Conservation (phyloP, 2,888 invertebrate genomes). For the Agrotis ipsilon region DNA sequence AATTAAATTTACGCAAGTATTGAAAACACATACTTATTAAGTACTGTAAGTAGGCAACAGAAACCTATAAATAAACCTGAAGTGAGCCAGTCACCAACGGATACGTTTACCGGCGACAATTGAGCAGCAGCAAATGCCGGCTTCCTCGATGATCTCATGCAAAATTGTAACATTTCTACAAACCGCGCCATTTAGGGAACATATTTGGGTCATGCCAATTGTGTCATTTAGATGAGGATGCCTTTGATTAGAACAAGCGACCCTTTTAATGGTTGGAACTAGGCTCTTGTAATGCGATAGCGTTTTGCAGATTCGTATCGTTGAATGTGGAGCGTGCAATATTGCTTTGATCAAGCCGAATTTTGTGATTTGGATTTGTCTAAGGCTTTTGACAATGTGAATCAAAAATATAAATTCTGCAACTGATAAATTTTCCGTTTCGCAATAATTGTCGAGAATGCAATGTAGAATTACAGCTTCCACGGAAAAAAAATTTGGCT, state of each 20-base stretch:
- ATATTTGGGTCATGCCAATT: conserved; percentile 77
- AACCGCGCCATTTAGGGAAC: conserved; percentile 67
- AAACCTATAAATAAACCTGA: conserved; percentile 51
- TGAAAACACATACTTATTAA: conserved; percentile 28
- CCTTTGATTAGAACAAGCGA: conserved; percentile 61
- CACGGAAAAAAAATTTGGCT: background rate
- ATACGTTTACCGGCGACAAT: conserved; percentile 71
- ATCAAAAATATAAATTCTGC: background rate
- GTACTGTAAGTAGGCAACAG: conserved; percentile 11
- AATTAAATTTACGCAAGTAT: background rate
- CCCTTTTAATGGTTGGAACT: conserved; percentile 57
- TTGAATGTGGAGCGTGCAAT: conserved; percentile 16
- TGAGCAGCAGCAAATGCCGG: conserved; percentile 63
- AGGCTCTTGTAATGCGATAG: conserved; percentile 57
- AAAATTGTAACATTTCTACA: conserved; percentile 74
- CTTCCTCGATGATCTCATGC: conserved; percentile 83
- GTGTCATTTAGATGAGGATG: conserved; percentile 61
- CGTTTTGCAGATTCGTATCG: conserved; percentile 21
- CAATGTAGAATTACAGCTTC: background rate
- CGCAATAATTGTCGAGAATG: background rate
- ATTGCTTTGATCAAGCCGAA: background rate
- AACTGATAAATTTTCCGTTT: background rate
- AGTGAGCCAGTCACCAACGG: conserved; percentile 59
- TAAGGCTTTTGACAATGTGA: conserved; percentile 1
- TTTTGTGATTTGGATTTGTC: conserved; percentile 20